phyloP scores from a whole-genome alignment of 2,888 invertebrate species.

The Ypsolopha sequella region DNA sequence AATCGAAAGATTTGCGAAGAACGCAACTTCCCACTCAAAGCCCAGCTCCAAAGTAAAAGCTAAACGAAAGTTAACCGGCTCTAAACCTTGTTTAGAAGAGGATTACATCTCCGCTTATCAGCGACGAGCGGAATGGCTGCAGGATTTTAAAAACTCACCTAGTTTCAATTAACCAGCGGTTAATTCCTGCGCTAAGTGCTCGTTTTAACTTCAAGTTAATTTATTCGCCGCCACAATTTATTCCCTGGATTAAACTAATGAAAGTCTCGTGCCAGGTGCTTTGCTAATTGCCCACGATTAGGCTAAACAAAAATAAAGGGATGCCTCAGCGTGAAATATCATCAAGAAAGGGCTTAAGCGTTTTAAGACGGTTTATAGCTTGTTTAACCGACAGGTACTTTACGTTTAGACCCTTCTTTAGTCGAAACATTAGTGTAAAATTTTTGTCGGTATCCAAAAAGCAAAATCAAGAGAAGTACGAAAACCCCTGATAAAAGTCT shows the following conservation, averaged over 20 bases:
- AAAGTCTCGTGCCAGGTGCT: conserved; percentile 38
- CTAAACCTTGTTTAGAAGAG: conserved; percentile 50
- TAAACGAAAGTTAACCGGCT: conserved; percentile 16
- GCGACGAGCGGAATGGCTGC: conserved; percentile 21
- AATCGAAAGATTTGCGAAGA: not conserved
- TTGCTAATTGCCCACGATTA: conserved; percentile 52
- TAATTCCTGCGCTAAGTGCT: conserved; percentile 58
- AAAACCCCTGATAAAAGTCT: too few relatives aligned
- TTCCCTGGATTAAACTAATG: conserved; percentile 56
- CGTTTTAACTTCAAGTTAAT: conserved; percentile 53
- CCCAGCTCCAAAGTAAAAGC: not conserved
- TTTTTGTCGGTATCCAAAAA: too few relatives aligned
- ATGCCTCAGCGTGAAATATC: conserved; percentile 13
- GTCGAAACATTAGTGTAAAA: too few relatives aligned
- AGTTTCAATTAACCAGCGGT: conserved; percentile 63
- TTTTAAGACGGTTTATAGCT: too few relatives aligned
- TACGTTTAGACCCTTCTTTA: too few relatives aligned
- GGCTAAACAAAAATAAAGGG: conserved; percentile 46
- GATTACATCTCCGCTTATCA: conserved; percentile 48
- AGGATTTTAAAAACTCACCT: conserved; percentile 42
- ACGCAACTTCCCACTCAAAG: not conserved
- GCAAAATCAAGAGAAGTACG: too few relatives aligned
- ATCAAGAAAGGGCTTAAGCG: conserved; percentile 13
- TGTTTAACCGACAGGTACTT: too few relatives aligned
- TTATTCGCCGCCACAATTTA: conserved; percentile 59